Conservation (phyloP, 2,113 vertebrate genomes). For the Mesoclemmys tuberculata region DNA sequence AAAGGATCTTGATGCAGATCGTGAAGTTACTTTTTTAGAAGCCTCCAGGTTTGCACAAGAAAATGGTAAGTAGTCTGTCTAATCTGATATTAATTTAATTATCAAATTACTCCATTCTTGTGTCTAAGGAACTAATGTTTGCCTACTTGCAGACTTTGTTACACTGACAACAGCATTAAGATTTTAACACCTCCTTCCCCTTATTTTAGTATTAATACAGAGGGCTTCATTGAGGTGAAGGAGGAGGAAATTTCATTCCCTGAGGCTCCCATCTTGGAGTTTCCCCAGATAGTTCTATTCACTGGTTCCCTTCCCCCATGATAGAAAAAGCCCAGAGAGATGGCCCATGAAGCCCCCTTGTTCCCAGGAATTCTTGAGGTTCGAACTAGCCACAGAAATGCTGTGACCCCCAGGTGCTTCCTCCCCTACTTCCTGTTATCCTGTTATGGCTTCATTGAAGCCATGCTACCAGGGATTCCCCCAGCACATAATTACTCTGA, state of each 20-base stretch:
- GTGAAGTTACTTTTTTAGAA: constrained; percentile 85
- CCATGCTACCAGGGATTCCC: not conserved
- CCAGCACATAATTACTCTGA: not conserved
- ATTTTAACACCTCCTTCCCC: not conserved
- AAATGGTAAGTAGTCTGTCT: constrained; percentile 76
- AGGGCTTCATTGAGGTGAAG: not conserved
- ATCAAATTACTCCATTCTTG: not conserved
- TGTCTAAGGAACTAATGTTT: not conserved
- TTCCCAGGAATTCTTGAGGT: not conserved
- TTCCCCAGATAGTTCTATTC: not conserved
- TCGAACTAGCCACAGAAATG: not conserved
- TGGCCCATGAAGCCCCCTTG: not conserved
- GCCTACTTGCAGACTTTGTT: not conserved
- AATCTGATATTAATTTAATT: not conserved
- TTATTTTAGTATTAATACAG: not conserved
- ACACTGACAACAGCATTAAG: not conserved
- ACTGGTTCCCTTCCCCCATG: not conserved
- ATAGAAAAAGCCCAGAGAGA: not conserved
- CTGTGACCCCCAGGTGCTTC: not conserved
- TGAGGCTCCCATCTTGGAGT: not conserved
- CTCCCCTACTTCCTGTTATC: not conserved
- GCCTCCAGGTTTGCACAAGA: constrained; percentile 85
- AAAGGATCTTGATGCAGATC: constrained; percentile 83
- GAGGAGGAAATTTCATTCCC: not conserved
- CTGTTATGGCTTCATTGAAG: not conserved